Conservation (phyloP, 2,113 vertebrate species). For the Microcebus ravelobensis region DNA sequence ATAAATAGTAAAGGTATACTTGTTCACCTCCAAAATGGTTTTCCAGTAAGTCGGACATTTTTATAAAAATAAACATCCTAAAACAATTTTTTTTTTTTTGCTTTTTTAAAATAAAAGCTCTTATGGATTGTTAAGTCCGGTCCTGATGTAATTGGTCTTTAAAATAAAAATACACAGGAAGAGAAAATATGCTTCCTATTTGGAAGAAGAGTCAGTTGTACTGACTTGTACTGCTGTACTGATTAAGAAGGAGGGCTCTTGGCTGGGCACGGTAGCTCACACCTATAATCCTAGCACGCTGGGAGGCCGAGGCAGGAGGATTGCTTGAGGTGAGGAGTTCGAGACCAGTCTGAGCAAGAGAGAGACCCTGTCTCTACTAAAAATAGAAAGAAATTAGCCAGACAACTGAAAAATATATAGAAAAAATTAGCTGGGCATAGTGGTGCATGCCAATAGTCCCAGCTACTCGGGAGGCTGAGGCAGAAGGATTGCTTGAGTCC, state of each 20-base stretch:
- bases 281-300: too few species aligned
- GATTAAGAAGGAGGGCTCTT: background rate
- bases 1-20: background rate
- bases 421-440: too few species aligned
- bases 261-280: too few species aligned
- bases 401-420: too few species aligned
- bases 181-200: conserved; percentile 3
- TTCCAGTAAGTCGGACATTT: background rate
- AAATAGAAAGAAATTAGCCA: too few species aligned
- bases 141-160: background rate
- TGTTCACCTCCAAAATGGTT: background rate
- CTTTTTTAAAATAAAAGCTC: background rate
- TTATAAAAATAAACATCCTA: background rate
- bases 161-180: conserved; percentile 1
- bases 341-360: too few species aligned
- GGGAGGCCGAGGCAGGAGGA: too few species aligned
- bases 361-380: too few species aligned
- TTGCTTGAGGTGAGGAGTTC: too few species aligned
- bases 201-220: background rate
- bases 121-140: background rate
- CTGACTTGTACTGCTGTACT: background rate
- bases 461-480: too few species aligned
- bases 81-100: background rate
- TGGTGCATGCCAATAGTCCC: too few species aligned
- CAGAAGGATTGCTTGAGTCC: too few species aligned